Conservation (phyloP, 2,888 invertebrate genomes). For the Leucozona laternaria region DNA sequence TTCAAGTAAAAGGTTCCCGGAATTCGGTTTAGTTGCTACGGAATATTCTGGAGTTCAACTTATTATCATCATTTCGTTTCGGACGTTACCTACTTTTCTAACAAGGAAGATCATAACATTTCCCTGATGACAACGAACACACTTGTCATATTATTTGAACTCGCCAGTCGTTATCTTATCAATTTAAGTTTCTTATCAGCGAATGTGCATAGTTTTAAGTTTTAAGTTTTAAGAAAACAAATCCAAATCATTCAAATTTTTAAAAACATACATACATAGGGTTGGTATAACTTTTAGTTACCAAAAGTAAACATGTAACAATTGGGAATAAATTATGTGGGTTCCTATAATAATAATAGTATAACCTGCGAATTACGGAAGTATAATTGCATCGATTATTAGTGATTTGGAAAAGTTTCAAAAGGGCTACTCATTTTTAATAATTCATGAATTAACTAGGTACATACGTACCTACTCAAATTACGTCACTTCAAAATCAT, state of each 20-base stretch:
- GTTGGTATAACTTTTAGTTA: no score
- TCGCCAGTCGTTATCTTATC: conserved; percentile 3
- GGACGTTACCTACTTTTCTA: no score
- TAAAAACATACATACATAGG: neutral
- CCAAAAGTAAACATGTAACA: neutral
- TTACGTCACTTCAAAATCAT: neutral
- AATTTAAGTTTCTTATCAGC: conserved; percentile 2
- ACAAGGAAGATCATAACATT: neutral
- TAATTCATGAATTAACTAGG: neutral
- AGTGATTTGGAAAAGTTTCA: neutral
- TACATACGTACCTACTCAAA: neutral
- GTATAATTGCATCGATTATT: neutral
- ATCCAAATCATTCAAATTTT: neutral
- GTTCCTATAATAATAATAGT: neutral
- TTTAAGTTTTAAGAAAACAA: neutral
- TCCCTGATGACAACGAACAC: neutral
- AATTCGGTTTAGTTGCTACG: no score
- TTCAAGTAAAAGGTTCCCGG: no score
- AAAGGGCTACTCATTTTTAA: neutral
- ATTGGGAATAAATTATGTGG: neutral
- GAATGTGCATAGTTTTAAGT: neutral
- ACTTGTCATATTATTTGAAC: neutral
- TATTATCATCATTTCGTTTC: no score
- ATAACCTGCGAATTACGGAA: neutral
- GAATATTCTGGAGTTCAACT: neutral